phyloP scores from a whole-genome alignment of 2,113 vertebrate genomes.

The Daboia siamensis region DNA sequence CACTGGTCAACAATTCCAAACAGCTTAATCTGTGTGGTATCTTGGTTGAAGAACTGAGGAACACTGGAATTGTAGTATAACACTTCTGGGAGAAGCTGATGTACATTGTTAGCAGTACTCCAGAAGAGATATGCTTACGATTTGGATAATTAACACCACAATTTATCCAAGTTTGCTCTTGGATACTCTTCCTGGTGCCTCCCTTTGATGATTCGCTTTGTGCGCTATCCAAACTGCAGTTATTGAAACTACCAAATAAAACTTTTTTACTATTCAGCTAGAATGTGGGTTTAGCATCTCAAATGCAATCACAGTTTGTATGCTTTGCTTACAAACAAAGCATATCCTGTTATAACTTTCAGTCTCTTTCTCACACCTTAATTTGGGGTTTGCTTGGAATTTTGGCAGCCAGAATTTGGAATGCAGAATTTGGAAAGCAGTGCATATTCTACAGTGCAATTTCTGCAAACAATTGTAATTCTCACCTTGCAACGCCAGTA shows the following conservation, averaged over 20 bases:
- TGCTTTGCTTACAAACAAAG: background rate
- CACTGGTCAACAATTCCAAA: background rate
- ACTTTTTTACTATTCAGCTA: background rate
- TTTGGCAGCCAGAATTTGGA: background rate
- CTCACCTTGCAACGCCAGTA: background rate
- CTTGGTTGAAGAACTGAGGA: background rate
- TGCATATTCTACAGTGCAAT: background rate
- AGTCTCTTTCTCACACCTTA: background rate
- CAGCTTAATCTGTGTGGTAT: background rate
- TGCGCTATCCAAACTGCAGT: background rate
- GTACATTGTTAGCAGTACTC: background rate
- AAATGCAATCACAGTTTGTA: background rate
- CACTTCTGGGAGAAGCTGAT: background rate
- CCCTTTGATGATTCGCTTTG: background rate
- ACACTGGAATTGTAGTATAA: background rate
- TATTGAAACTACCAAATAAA: background rate
- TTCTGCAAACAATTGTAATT: background rate
- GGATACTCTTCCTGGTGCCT: background rate
- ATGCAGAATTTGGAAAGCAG: background rate
- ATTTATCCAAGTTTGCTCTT: background rate
- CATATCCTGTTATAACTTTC: background rate
- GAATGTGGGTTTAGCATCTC: background rate
- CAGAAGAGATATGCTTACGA: background rate
- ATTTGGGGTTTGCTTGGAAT: background rate
- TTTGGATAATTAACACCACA: background rate